Percentiles rank a stretch among this genome's conserved stretches.
phyloP scores from a whole-genome alignment of 2,113 vertebrate genomes.

The Neogobius melanostomus region DNA sequence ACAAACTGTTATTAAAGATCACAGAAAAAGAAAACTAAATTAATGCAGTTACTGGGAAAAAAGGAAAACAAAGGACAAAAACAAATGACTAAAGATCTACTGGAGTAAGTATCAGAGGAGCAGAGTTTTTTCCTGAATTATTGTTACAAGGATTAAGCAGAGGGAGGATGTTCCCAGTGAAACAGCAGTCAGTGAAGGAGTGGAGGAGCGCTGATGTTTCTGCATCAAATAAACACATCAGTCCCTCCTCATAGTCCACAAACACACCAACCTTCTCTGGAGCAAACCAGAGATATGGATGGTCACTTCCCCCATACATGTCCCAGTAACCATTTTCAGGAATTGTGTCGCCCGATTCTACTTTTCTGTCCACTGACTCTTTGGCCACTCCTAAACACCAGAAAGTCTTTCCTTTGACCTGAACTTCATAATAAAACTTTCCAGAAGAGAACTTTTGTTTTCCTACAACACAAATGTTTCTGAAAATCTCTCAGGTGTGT shows the following conservation, averaged over 20 bases:
- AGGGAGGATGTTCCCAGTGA: neutral
- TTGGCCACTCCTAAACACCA: neutral
- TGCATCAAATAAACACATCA: neutral
- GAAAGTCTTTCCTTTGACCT: neutral
- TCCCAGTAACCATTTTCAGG: neutral
- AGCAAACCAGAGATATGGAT: neutral
- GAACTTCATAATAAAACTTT: neutral
- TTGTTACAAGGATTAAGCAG: neutral
- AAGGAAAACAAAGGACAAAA: too few relatives aligned
- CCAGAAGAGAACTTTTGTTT: neutral
- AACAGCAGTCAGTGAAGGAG: neutral
- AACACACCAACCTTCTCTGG: neutral
- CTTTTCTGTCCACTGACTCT: neutral
- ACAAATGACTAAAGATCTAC: neutral
- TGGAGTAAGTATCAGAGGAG: neutral
- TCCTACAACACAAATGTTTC: neutral
- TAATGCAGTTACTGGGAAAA: too few relatives aligned
- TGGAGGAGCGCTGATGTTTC: neutral
- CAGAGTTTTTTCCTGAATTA: neutral
- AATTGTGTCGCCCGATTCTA: neutral
- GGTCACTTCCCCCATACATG: neutral
- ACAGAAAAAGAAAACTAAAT: too few relatives aligned
- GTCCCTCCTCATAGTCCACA: neutral
- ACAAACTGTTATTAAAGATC: too few relatives aligned
- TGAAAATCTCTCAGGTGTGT: neutral